These are phyloP conservation scores for human DNA, from an alignment of 2,113 vertebrate genomes.

Conservation along the genomic window DNA sequence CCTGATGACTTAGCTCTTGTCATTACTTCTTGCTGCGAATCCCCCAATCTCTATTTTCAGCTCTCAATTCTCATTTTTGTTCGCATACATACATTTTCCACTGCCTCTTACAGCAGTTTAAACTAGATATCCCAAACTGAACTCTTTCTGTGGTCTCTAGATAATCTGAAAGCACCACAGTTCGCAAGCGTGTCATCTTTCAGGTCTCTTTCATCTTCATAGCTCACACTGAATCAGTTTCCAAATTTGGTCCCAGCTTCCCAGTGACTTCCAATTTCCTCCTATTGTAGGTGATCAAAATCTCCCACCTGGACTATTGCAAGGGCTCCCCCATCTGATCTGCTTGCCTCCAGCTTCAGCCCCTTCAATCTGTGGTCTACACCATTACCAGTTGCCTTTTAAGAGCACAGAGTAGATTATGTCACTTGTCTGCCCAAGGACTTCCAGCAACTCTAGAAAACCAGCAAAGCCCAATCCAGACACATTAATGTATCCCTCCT, in stretches of 20 bases:
- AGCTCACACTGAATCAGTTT: not conserved
- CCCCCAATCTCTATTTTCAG: not conserved
- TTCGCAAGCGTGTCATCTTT: not conserved
- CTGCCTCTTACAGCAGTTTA: not conserved
- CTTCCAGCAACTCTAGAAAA: not conserved
- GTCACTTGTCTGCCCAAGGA: not conserved
- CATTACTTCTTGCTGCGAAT: not conserved
- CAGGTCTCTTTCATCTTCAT: not conserved
- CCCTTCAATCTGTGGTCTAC: not conserved
- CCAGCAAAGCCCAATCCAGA: not conserved
- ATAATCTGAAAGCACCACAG: not conserved
- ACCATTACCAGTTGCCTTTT: not conserved
- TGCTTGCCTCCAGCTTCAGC: not conserved
- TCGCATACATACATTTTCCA: not conserved
- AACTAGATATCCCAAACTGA: not conserved
- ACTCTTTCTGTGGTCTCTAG: not conserved
- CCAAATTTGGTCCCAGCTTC: not conserved
- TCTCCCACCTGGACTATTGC: not conserved
- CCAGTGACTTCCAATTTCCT: not conserved
- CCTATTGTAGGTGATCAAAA: not conserved
- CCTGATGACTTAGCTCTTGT: not conserved
- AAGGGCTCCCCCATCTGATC: not conserved
- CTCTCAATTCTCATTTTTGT: not conserved
- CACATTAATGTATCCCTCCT: not conserved
- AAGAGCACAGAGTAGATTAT: not conserved